Percentiles rank a stretch among this genome's conserved stretches.
Conservation (phyloP, 2,888 invertebrate genomes). For the Drosophila subquinaria region DNA sequence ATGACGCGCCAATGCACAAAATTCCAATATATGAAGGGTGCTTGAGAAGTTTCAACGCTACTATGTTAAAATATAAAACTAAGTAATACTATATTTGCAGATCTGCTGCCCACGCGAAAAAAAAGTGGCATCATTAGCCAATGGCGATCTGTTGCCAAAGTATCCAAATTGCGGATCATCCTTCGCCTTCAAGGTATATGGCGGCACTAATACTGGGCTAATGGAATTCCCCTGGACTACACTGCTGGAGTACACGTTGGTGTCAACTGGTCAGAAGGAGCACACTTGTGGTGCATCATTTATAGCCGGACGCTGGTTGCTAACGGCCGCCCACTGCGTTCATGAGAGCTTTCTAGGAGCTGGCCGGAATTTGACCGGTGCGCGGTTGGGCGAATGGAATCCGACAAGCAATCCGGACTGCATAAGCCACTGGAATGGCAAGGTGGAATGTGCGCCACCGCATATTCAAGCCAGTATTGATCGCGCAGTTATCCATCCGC, state of each 20-base stretch:
- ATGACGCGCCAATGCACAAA: no score
- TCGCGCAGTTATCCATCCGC: constrained; percentile 88
- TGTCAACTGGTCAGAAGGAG: constrained; percentile 86
- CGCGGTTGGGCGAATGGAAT: constrained; percentile 85
- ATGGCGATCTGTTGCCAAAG: constrained; percentile 48
- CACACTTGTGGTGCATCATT: constrained; percentile 88
- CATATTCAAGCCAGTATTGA: constrained; percentile 88
- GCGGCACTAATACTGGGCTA: constrained; percentile 44
- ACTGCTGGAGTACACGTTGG: constrained; percentile 50
- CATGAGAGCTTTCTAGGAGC: constrained; percentile 86
- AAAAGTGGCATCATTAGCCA: constrained; percentile 15
- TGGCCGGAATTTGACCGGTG: constrained; percentile 86
- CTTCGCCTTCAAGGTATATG: constrained; percentile 48
- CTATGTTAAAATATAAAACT: no score
- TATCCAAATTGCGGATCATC: constrained; percentile 63
- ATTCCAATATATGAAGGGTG: no score
- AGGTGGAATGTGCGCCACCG: constrained; percentile 87
- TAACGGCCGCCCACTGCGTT: constrained; percentile 66
- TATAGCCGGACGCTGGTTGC: constrained; percentile 66
- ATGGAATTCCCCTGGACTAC: constrained; percentile 66
- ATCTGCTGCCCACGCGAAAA: constrained; percentile 58
- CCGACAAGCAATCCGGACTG: constrained; percentile 88
- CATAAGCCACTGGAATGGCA: constrained; percentile 75
- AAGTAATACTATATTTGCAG: constrained; percentile 26
- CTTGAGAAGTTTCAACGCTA: no score